Evolutionary conservation across 1,140 invertebrate genomes (phyloP), one percentile per base, ranked within the genome.

Genomic region (Olivierus martensii): DNA sequence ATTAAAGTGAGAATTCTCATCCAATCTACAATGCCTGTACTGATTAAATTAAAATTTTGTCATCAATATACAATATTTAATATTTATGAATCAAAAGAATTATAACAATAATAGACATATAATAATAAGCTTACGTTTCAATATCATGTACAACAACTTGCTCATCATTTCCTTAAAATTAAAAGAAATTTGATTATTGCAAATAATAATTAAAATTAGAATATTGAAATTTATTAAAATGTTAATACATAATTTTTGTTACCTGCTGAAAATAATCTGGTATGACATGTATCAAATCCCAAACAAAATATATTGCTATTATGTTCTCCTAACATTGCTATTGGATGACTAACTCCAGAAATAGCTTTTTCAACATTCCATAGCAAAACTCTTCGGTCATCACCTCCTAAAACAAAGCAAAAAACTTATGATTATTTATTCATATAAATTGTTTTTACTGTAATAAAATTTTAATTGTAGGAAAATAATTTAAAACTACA

Each of bases 251-350:
- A 46, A 5, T 17, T 46, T 22, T 46, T 39, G 53, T 60, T 62
- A 66, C 73, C 90, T 52, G 86, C 91, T 35, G 91, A 95, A 67
- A 88, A 89, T 60, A 94, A 78, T 66, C 81, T 83, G 21, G 77
- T 74, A 64, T 86, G 87, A 39, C 76, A 73, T 57, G 73, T 79
- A 60, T 90, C 84, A 62, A 92, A 88, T 22, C 80, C 84, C 10
- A 95, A 73, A 64, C 87, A 90, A 68, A 95, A 95, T 56, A 96
- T 91, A 68, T 95, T 95, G 63, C 88, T 92, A 52, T 79, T 76
- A 66, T 96, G 91, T 59, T 85, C 77, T 12, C 78, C 80, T 65
- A 80, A 78, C 86, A 94, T 90, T 1, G 72, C 66, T 14, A 70
- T 68, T 1, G 85, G 84, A 21, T 57, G 44, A 12, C 15, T 46